Base-by-base conservation (phyloP, 1,140 invertebrate genomes). In the Goniozus legneri region DNA sequence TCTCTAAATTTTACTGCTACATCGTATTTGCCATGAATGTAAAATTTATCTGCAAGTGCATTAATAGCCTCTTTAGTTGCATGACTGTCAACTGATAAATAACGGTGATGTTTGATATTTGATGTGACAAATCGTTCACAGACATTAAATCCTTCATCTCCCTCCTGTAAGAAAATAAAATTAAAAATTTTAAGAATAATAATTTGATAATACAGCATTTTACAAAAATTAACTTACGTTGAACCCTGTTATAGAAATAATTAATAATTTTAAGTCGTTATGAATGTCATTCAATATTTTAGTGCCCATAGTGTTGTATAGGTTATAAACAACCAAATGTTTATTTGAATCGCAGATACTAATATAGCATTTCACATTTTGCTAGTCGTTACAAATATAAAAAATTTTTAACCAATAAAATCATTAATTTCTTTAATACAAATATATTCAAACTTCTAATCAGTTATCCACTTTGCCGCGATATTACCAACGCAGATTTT, bases 91-190 rank as follows among this genome's bases (percentile, higher is more conserved):
- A 77, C 60, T 3, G 73, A 74, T 4, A 75, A 48, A 35, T 67
- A 77, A 15, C 67, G 64, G 50, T 78, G 73, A 33, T 77, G 67
- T 44, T 76, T 74, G 2, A 78, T 67, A 50, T 72, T 75, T 12
- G 71, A 71, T 2, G 70, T 42, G n/a, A 71, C 73, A 50, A 64
- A 76, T 31, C 67, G 65, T 50, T 77, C 73, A 35, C 71, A 77
- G 20, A 70, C 54, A 6, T 54, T 57, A 62, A 76, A 77, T 33
- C 67, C 68, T 53, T 76, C 69, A 44, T 76, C 71, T 40, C 53
- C 47, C 53, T 72, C 67, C 75, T 52, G 16, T 16, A 50, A 40
- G 54, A 47, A 47, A 27, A 27, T 43, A 3, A 37, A 44, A 20
- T 37, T 42, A 12, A 13, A 2, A n/a, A 15, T 22, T 10, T 40